Evolutionary conservation across 2,888 invertebrate genomes (phyloP), one percentile per base, ranked within the genome.

Genomic region (Coleophora deauratella): DNA sequence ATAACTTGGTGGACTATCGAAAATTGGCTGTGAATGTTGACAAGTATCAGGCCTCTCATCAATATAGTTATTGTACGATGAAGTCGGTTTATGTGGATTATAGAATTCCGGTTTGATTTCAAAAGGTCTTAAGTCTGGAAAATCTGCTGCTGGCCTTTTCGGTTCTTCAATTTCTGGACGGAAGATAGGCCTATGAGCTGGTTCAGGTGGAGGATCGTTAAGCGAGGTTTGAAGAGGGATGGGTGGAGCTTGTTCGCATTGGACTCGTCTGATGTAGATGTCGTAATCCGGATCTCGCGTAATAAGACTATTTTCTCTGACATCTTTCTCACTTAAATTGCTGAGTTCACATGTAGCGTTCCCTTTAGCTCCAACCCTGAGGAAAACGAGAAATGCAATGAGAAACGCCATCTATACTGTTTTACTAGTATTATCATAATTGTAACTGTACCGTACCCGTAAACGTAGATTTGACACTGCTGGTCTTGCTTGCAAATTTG

Each of bases 401-500:
- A 27, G 33, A 39, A 33, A 37, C 11, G 12, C 15, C 43, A 28
- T 9, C 12, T 35, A 11, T 12, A 0, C 10, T 9, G 3, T 33
- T 33, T 13, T 12, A 33, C 13, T 11, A 8, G 8, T 12, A 6
- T 4, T 33, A 12, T n/a, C 33, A 12, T n/a, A n/a, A n/a, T n/a
- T n/a, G n/a, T n/a, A n/a, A n/a, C n/a, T n/a, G n/a, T n/a, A n/a
- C 67, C 78, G 77, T 54, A 90, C 90, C 90, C 90, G 54, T 90
- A 90, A 57, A 89, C 88, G 54, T 88, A 90, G 40, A 88, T 80
- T 60, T 88, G 88, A 59, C 91, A 91, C 55, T 87, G 87, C 54
- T 88, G 87, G 57, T 89, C 89, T 61, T 88, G 86, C 57, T 88
- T 87, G 66, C 91, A 91, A 45, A 88, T 87, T 45, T 88, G 87